Evolutionary conservation across 2,888 invertebrate species (phyloP), one percentile per base, ranked within the genome.

Genomic region (Liopterus haemorrhoidalis): DNA sequence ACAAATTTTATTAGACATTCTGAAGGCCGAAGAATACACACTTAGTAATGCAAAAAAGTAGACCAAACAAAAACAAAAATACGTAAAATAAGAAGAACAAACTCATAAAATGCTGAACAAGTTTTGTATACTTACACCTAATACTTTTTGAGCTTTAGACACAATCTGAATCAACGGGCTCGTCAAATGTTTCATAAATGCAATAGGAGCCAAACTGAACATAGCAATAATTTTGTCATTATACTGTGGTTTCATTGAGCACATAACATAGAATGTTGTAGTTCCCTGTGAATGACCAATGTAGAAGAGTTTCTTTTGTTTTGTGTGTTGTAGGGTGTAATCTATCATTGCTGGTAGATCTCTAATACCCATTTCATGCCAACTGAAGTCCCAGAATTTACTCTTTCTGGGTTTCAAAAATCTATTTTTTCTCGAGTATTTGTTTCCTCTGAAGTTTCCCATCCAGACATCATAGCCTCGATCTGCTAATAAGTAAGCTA

Each of bases 221-320:
- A 72, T 72, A 0, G 70, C 69, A 33, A 62, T 63, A 28, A 80
- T 69, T 62, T 75, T 77, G 6, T 63, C 56, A 44, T 74, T 72
- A 55, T 76, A 76, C 14, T 71, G 68, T 0, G 76, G 73, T 35
- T 62, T 62, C 49, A 71, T 67, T 1, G 73, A 70, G 37, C 70
- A 68, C 62, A 76, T 67, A 0, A 76, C 73, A 59, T 70, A 77
- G 56, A 76, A 76, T 19, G 68, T 60, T 1, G 76, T 74, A 1
- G 75, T 73, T 31, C 83, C 85, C 61, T 75, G 66, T 3, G 76
- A 79, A 57, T 80, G 79, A 0, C 78, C 81, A 6, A 76, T 58
- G 59, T 78, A 79, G 48, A 70, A 69, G 1, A 81, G 48, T 28
- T 72, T 62, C 5, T 65, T 38, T 20, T 68, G 63, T 1, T 67